Base-by-base conservation (phyloP, 2,888 invertebrate species). In the Psococerastis gibbosa region DNA sequence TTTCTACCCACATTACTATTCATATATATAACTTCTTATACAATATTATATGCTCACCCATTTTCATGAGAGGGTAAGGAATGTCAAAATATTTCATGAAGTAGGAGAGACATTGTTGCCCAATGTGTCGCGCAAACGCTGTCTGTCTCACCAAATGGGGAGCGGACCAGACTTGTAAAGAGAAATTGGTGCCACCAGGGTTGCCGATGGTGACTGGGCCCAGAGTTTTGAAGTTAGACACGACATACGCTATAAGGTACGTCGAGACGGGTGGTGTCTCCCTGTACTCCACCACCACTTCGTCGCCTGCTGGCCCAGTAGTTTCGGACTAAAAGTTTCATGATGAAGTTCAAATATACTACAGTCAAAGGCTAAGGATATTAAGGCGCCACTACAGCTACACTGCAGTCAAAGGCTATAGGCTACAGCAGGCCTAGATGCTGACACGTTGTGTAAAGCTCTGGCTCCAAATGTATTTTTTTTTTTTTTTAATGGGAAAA, bases 181-280 rank as follows among this genome's bases (percentile, higher is more conserved):
- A 72, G 49, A 83, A 75, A 32, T 70, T 63, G 0, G 67, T 60
- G 9, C 58, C 56, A 38, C 56, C 58, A n/a, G n/a, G n/a, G 55
- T 53, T 46, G 6, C 16, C 8, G 2, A 49, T 32, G 6, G 35
- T 32, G 20, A 53, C 55, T 2, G 58, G 54, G 2, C 56, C 53
- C 2, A 58, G 53, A 22, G 50, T 45, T 2, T 67, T 67, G 62
- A 94, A 94, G 58, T 95, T 89, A 45, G 88, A 88, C 1, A 95
- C 75, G 35, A 92, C 87, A 58, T 94, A 88, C 53, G 88, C 88
- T 1, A 81, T 78, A n/a, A 95, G 64, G 55, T 95, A 95, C 0
- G 92, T 92, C 5, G 92, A 91, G 94, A 95, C 95, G 2, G 77
- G 77, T 0, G 84, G 81, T 43, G 87, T 84, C 49, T 76, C 74